Base-by-base conservation (phyloP, 2,113 vertebrate species). In the Ptilonorhynchus violaceus region DNA sequence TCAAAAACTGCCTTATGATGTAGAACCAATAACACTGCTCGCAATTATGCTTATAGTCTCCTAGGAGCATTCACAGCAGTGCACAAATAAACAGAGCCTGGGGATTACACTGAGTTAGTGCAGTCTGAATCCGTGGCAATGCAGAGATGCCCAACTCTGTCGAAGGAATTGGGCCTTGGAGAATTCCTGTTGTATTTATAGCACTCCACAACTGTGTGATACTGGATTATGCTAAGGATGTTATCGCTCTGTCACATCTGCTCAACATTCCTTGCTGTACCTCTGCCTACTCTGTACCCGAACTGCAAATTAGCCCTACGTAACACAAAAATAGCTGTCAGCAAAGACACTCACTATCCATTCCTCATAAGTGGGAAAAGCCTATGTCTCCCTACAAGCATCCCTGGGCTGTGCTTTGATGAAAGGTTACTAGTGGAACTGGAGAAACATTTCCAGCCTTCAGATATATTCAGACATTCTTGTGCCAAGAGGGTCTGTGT, bases 161-260 rank as follows among this genome's bases (percentile, higher is more conserved):
- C 0, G 0, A 77, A 92, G 64, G 46, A 88, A 74, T 3, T 39
- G 50, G 82, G 85, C 85, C 63, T 74, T 74, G 82, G 55, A 96
- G 92, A 93, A 74, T 50, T 96, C 67, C 83, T 80, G 59, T 4
- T 53, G 56, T 70, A 92, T 91, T 92, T 93, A 86, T 83, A 92
- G 86, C 63, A 28, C 72, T 73, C 53, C 63, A 49, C 59, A 94
- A 66, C 70, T 10, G 3, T 55, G 81, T 73, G 78, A 68, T 53
- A 44, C 62, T 55, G 82, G 74, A 79, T 94, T 82, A 73, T 80
- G 93, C 82, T 53, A 76, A 82, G 74, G 70, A 89, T 88, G 85
- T 83, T 95, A 93, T 35, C 19, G 4, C 67, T 80, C 33, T 88
- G 91, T 92, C 93, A 96, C 93, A 89, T 90, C 88, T 94, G 90